Conservation (phyloP, 2,113 vertebrate species). For the Channa argus region DNA sequence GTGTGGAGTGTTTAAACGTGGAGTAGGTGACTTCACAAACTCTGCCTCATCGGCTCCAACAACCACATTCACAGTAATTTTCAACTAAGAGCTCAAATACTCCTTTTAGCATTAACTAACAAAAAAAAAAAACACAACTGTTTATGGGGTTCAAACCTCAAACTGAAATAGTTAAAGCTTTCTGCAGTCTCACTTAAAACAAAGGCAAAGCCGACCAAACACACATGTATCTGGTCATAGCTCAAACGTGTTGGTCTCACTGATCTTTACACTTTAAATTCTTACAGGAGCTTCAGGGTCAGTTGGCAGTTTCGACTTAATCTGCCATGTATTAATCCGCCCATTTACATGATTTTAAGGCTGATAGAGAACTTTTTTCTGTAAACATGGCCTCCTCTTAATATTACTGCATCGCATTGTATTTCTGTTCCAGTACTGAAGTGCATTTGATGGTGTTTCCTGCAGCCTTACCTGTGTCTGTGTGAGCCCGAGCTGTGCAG, state of each 20-base stretch:
- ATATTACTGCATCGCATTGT: neutral
- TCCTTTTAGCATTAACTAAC: neutral
- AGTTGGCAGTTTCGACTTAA: too few species aligned
- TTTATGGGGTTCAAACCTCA: neutral
- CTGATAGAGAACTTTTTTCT: too few species aligned
- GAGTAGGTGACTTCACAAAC: too few species aligned
- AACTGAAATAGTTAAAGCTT: too few species aligned
- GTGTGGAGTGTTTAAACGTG: too few species aligned
- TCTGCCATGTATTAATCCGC: too few species aligned
- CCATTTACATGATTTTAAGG: neutral
- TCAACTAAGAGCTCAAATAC: neutral
- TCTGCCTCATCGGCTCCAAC: neutral
- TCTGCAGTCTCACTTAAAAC: too few species aligned
- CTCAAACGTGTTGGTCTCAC: too few species aligned
- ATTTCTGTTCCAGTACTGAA: neutral
- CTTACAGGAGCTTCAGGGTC: too few species aligned
- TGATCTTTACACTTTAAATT: too few species aligned
- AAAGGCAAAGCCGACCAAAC: too few species aligned
- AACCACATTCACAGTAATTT: neutral
- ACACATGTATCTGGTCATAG: too few species aligned
- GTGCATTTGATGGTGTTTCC: neutral
- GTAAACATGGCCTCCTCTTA: neutral
- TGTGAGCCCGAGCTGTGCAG: constrained; percentile 92
- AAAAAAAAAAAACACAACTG: neutral
- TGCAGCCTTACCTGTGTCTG: constrained; percentile 90